Evolutionary conservation across 2,797 vertebrate genomes (phyloP), one percentile per base, ranked within the genome.

Genomic region (Champsocephalus esox): DNA sequence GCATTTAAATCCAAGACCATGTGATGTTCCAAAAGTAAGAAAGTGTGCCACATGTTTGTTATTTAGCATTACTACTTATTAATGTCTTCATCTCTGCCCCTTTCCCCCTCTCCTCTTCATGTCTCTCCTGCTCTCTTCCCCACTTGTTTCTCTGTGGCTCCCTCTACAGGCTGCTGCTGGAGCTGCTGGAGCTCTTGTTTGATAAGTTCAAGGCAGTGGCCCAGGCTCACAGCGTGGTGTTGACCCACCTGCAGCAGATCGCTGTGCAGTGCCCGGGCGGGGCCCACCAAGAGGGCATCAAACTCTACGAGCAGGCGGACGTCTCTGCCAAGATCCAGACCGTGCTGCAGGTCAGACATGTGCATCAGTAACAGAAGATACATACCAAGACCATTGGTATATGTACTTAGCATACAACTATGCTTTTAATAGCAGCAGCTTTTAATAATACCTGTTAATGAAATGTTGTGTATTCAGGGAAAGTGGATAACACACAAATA

Each of bases 291-390:
- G 96, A 97, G 24, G 96, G 96, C 2, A 95, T 97, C 93, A 99
- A 99, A 71, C 94, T 99, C 14, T 99, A 99, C 0, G 98, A 99
- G 86, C 98, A 98, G 94, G 97, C 98, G 0, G 98, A 99, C 0
- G 98, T 99, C 74, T 99, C 97, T 84, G 97, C 98, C 88, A 99
- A 99, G 93, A 99, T 99, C 91, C 98, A 99, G 87, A 94, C 96
- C 0, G 98, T 99, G 67, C 93, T 99, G 72, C 98, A 99, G 97
- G 98, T 99, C 91, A 92, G 94, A 79, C 32, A 58, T 48, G 3
- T 38, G 13, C 49, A 46, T 14, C 54, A 38, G 1, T 54, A 32
- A 50, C 16, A 1, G 9, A 66, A 38, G n/a, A 52, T 9, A 38
- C 8, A 7, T 38, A 38, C 34, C 28, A 28, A 5, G 28, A 28